A percentile compares a stretch with the other conserved stretches of the same genome.
phyloP scores from a whole-genome alignment of 2,113 vertebrate genomes.

The Ameiurus melas region DNA sequence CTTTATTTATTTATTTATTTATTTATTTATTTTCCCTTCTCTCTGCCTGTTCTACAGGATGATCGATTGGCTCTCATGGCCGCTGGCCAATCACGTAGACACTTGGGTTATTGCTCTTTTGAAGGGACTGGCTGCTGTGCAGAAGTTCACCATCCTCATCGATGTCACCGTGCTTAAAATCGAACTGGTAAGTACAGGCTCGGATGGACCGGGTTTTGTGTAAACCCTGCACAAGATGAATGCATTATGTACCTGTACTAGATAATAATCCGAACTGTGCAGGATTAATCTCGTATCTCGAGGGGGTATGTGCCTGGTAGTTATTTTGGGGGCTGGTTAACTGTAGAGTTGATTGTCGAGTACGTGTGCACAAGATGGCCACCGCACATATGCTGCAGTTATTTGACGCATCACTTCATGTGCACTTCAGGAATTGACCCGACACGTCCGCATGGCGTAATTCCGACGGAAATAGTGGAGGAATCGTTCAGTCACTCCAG shows the following conservation, averaged over 20 bases:
- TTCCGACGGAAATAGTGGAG: too few species aligned
- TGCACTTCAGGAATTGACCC: too few species aligned
- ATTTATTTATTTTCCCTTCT: background rate
- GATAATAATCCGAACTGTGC: background rate
- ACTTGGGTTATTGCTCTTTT: conserved; percentile 95
- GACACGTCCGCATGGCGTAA: too few species aligned
- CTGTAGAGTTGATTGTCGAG: too few species aligned
- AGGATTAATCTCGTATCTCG: background rate
- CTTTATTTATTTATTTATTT: too few species aligned
- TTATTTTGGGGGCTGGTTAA: too few species aligned
- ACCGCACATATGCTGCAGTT: background rate
- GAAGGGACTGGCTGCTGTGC: conserved; percentile 93
- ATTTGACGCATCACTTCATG: background rate
- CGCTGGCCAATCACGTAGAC: conserved; percentile 92
- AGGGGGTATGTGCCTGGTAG: background rate
- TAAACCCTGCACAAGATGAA: background rate
- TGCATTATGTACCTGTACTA: background rate
- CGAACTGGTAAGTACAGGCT: conserved; percentile 81
- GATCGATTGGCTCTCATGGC: conserved; percentile 99
- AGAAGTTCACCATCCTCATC: conserved; percentile 99
- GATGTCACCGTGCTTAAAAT: conserved; percentile 97
- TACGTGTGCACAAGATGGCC: too few species aligned
- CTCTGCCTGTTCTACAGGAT: conserved; percentile 76
- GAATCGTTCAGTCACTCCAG: too few species aligned
- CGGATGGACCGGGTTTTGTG: background rate